phyloP scores from a whole-genome alignment of 1,140 invertebrate species.

The Drosophila kikkawai region DNA sequence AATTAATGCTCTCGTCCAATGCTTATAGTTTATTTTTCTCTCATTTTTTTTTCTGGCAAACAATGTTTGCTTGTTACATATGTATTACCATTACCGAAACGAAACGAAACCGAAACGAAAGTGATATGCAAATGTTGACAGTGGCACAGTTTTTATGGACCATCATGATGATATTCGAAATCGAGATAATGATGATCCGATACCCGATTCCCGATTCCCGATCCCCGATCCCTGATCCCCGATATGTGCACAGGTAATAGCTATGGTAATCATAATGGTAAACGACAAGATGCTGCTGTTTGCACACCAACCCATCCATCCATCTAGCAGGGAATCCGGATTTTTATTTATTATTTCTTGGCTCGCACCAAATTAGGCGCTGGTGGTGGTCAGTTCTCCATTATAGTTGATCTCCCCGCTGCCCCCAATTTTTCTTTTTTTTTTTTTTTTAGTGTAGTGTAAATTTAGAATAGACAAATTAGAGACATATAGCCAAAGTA shows the following conservation, averaged over 20 bases:
- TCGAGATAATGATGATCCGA: constrained; percentile 7
- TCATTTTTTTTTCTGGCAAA: neutral
- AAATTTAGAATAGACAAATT: constrained; percentile 75
- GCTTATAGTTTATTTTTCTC: neutral
- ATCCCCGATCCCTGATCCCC: no score
- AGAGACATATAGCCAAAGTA: constrained; percentile 50
- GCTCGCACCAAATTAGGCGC: constrained; percentile 44
- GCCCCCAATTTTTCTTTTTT: neutral
- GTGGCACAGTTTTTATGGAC: constrained; percentile 49
- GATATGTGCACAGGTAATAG: constrained; percentile 44
- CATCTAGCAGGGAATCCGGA: constrained; percentile 2
- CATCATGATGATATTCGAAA: constrained; percentile 26
- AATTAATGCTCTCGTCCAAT: constrained; percentile 1
- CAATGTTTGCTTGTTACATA: constrained; percentile 51
- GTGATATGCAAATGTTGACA: constrained; percentile 77
- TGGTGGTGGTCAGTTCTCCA: constrained; percentile 46
- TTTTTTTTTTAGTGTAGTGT: constrained; percentile 13
- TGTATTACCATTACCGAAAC: constrained; percentile 47
- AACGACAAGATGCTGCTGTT: constrained; percentile 22
- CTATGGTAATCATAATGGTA: constrained; percentile 34
- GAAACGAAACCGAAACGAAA: constrained; percentile 58
- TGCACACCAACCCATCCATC: constrained; percentile 8
- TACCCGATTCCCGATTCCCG: neutral
- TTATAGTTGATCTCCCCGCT: constrained; percentile 6
- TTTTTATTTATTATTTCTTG: neutral